These are phyloP conservation scores for Brachyistius frenatus DNA, from an alignment of 2,113 vertebrate species.

Conservation along the genomic window DNA sequence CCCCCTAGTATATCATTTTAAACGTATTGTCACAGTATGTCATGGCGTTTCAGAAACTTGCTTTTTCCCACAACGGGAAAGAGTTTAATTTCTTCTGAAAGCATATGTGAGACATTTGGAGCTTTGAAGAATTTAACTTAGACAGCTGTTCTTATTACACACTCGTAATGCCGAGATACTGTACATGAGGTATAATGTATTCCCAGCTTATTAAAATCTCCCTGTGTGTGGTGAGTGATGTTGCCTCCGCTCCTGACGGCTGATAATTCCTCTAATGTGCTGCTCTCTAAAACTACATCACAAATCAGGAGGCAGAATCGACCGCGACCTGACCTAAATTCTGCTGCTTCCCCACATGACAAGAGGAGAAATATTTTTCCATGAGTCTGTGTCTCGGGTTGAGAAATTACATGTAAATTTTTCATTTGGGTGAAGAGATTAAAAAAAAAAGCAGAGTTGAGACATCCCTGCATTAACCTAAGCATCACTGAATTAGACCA, in stretches of 20 bases:
- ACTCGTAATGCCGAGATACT: conserved; percentile 25
- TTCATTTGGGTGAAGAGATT: conserved; percentile 48
- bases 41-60: conserved; percentile 16
- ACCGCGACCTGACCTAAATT: conserved; percentile 62
- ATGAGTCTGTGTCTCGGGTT: conserved; percentile 39
- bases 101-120: neutral
- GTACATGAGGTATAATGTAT: conserved; percentile 17
- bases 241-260: conserved; percentile 10
- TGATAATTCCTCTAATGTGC: conserved; percentile 38
- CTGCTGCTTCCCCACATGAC: conserved; percentile 47
- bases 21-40: conserved; percentile 4
- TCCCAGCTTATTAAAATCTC: conserved; percentile 39
- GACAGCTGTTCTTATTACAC: conserved; percentile 25
- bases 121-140: conserved; percentile 20
- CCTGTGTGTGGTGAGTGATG: conserved; percentile 6
- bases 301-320: conserved; percentile 42
- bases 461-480: conserved; percentile 17
- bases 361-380: conserved; percentile 37
- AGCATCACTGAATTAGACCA: neutral
- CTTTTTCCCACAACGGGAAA: neutral
- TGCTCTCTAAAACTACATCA: conserved; percentile 28
- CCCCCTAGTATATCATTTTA: neutral
- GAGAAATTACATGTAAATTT: conserved; percentile 46
- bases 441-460: conserved; percentile 23
- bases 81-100: conserved; percentile 1